phyloP scores from a whole-genome alignment of 2,888 invertebrate genomes.

The Ormyrus pomaceus region DNA sequence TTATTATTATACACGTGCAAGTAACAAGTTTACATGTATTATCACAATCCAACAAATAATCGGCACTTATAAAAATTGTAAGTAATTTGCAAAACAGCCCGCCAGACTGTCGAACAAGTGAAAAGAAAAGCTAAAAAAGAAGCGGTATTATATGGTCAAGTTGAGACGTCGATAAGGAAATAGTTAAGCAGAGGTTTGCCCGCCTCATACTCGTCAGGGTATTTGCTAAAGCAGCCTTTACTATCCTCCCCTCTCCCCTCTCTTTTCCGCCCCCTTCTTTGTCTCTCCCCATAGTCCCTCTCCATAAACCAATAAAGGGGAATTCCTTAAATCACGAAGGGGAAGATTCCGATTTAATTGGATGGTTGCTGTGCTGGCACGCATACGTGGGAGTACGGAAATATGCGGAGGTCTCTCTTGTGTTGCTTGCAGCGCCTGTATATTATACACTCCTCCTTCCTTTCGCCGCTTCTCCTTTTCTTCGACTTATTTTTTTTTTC shows the following conservation, averaged over 20 bases:
- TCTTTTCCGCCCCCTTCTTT: neutral
- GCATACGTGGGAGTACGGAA: slow-evolving; percentile 34
- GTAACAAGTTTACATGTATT: too few relatives aligned
- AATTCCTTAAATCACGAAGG: slow-evolving; percentile 50
- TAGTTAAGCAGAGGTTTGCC: slow-evolving; percentile 36
- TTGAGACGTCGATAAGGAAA: slow-evolving; percentile 32
- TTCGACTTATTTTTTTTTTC: neutral
- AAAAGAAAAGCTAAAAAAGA: too few relatives aligned
- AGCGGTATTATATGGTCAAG: neutral
- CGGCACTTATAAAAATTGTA: too few relatives aligned
- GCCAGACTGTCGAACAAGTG: too few relatives aligned
- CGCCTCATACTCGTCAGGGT: slow-evolving; percentile 5
- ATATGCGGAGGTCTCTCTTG: slow-evolving; percentile 23
- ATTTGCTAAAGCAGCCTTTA: slow-evolving; percentile 43
- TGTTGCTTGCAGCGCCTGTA: neutral
- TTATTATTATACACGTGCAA: too few relatives aligned
- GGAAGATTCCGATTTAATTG: slow-evolving; percentile 51
- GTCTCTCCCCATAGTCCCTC: slow-evolving; percentile 11
- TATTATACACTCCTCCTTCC: slow-evolving; percentile 9
- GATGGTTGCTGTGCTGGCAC: slow-evolving; percentile 31
- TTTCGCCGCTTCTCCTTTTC: neutral
- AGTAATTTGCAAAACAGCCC: too few relatives aligned
- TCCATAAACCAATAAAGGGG: slow-evolving; percentile 44
- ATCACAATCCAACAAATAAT: too few relatives aligned
- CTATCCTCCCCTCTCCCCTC: too few relatives aligned